Evolutionary conservation across 2,888 invertebrate species (phyloP).

Genomic region (Cataglyphis cursor): DNA sequence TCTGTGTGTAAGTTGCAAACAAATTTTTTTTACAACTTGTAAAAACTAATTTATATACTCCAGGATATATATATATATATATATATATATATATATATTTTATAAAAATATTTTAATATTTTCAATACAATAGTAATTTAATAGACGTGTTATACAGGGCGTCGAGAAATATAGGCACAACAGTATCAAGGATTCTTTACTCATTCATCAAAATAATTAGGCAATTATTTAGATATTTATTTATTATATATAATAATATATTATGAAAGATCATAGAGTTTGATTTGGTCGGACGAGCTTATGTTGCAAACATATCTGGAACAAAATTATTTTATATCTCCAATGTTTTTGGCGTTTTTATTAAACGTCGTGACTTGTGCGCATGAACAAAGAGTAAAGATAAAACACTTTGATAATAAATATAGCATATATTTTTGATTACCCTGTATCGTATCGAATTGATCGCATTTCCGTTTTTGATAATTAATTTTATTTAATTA

Average conservation of each 20-base stretch:
- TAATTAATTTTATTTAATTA: not conserved
- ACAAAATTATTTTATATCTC: slow-evolving; percentile 51
- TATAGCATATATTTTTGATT: slow-evolving; percentile 46
- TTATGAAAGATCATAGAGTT: slow-evolving; percentile 20
- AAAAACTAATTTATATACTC: not conserved
- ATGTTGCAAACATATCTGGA: slow-evolving; percentile 51
- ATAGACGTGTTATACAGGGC: slow-evolving; percentile 54
- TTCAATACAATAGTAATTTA: not conserved
- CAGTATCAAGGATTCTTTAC: slow-evolving; percentile 37
- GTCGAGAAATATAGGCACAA: slow-evolving; percentile 49
- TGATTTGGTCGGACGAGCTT: not conserved
- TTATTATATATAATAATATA: slow-evolving; percentile 3
- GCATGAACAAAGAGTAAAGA: not conserved
- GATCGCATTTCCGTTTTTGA: not conserved
- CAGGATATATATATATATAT: not conserved
- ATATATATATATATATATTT: not conserved
- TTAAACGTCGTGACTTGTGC: not conserved
- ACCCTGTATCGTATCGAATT: slow-evolving; percentile 56
- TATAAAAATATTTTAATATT: not conserved
- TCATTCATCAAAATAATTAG: slow-evolving; percentile 47
- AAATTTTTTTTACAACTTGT: not conserved
- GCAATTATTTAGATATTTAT: not conserved
- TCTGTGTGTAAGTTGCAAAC: slow-evolving; percentile 67
- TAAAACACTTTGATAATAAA: slow-evolving; percentile 2
- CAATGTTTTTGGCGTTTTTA: not conserved